Evolutionary conservation across 23 tunicate species (phyloP), one percentile per base, ranked within the genome.

Genomic region (Styela plicata): DNA sequence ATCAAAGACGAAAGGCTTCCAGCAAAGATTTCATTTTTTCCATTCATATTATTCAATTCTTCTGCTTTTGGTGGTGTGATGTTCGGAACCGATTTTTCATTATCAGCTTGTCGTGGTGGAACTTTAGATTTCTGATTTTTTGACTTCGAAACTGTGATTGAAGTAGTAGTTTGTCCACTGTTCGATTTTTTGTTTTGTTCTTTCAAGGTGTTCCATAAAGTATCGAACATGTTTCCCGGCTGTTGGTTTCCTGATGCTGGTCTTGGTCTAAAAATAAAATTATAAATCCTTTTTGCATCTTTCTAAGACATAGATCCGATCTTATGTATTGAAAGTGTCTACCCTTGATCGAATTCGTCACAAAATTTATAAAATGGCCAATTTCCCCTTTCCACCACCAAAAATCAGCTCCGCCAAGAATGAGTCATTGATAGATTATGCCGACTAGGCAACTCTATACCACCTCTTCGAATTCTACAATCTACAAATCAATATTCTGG

Each of bases 151-250:
- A 21, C 22, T 25, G 71, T 24, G 26, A 20, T 31, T n/a, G 36
- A 17, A 73, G 26, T 19, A 31, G 57, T n/a, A 20, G 52, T 35
- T 73, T 28, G 20, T 73, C 64, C 20, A 16, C 16, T 0, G 20
- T 73, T 73, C 64, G 30, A 10, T 17, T 31, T 76, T 26, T 52
- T 52, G 24, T 76, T 76, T 76, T 76, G 63, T 52, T 44, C 64
- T 53, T 76, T 76, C 65, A 76, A 76, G 1, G 81, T 44, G 17
- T 76, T 76, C 81, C 81, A 76, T 44, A 76, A 53, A 5, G 64
- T 44, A 24, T 76, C 69, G 24, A 76, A 76, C 65, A 36, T 53
- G 2, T 36, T 22, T 44, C 57, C 57, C 13, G 7, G 57, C 57
- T 44, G 57, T 44, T 44, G 57, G 13, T 44, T 44, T 13, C 57